Evolutionary conservation across 1,140 invertebrate species (phyloP), one percentile per base, ranked within the genome.

Genomic region (Bactericera cockerelli): DNA sequence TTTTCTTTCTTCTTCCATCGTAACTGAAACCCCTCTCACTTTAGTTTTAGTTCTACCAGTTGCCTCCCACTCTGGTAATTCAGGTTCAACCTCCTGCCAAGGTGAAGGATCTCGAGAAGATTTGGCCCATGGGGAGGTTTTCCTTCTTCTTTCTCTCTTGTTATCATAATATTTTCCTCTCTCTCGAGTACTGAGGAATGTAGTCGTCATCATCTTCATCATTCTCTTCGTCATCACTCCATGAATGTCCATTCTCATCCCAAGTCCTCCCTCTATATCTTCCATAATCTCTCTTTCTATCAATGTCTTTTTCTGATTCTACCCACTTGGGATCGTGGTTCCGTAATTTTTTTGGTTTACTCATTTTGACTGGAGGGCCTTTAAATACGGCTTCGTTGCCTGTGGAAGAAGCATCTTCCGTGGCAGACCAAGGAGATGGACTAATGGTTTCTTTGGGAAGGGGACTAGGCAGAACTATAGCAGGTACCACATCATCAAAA

Each of bases 391-490:
- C 49, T 8, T 56, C 55, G 2, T 6, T 14, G 11, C 55, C 24
- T 6, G 55, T 3, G 26, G 24, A 49, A 8, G 42, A 19, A 8
- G 42, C 56, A 73, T 73, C 76, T 61, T 86, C 82, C 58, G 87
- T 84, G 0, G 83, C 83, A 1, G 85, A 87, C 79, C 84, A 86
- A 0, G 82, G 82, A 1, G 82, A 85, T 4, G 78, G 76, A 49
- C 74, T 78, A 31, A 31, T 31, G 39, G 78, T 77, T 65, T 74
- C 70, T 74, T 69, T 69, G 69, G 65, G 68, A 70, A 59, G 62
- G 71, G 62, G 70, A 73, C 63, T 62, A 71, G 56, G 59, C 70
- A 61, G 67, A 72, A 69, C 68, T 72, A 61, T 72, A 68, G 8
- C 66, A 65, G 49, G 65, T 6, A 69, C 59, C 22, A 66, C 67